Percentiles rank a stretch among this genome's conserved stretches.
phyloP scores from a whole-genome alignment of 2,797 vertebrate genomes.

The Natrix natrix region DNA sequence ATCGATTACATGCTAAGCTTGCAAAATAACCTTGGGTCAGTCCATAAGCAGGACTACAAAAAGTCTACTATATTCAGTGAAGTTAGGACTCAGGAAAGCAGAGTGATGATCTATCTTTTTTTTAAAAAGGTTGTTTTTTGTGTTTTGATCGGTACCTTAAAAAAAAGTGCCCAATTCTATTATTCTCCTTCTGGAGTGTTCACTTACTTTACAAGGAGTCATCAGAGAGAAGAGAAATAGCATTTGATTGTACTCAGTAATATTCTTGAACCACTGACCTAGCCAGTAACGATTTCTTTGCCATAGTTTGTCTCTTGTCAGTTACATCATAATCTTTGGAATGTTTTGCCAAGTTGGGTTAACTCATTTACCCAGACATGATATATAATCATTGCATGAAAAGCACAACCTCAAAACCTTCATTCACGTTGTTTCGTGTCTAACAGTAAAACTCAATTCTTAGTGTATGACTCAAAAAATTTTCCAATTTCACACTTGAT shows the following conservation, averaged over 20 bases:
- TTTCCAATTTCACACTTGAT: constrained; percentile 53
- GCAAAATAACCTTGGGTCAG: neutral
- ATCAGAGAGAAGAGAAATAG: constrained; percentile 19
- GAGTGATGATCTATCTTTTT: neutral
- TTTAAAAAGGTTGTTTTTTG: neutral
- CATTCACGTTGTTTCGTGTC: constrained; percentile 22
- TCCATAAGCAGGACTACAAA: neutral
- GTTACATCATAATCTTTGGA: constrained; percentile 49
- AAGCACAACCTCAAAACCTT: constrained; percentile 20
- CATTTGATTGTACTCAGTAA: constrained; percentile 2
- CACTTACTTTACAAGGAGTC: neutral
- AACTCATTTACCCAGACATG: constrained; percentile 26
- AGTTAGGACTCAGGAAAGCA: neutral
- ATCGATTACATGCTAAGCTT: too few species aligned
- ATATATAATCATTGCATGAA: constrained; percentile 43
- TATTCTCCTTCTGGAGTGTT: neutral
- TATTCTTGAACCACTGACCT: constrained; percentile 11
- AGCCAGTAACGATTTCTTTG: constrained; percentile 29
- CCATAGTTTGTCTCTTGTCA: constrained; percentile 2
- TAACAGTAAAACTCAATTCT: constrained; percentile 39
- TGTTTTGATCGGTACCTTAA: neutral
- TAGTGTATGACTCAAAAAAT: constrained; percentile 40
- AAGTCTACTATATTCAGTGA: neutral
- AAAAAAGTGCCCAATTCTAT: neutral
- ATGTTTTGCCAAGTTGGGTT: constrained; percentile 37